Conservation (phyloP, 1,140 invertebrate species). For the Bursaphelenchus mucronatus region DNA sequence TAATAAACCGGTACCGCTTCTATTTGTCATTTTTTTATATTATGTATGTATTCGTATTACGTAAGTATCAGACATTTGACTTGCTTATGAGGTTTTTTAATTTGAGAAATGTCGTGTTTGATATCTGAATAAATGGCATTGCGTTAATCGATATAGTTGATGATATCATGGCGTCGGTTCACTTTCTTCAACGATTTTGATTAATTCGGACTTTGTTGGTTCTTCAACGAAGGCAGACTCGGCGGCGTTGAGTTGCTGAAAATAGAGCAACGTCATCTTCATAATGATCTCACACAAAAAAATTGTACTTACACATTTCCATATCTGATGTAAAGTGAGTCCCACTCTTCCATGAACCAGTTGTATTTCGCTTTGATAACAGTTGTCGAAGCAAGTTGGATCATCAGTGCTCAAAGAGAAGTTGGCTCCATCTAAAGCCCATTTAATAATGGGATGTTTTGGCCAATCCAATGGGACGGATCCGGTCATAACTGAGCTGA, state of each 20-base stretch:
- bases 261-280: neutral
- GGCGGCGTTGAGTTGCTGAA: conserved; percentile 66
- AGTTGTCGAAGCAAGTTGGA: conserved; percentile 65
- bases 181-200: conserved; percentile 32
- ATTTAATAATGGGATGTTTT: conserved; percentile 62
- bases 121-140: too few relatives aligned
- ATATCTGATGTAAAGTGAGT: conserved; percentile 64
- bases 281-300: neutral
- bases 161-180: too few relatives aligned
- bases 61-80: too few relatives aligned
- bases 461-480: conserved; percentile 60
- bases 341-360: conserved; percentile 63
- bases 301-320: conserved; percentile 60
- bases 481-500: conserved; percentile 67
- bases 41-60: too few relatives aligned
- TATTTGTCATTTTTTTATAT: too few relatives aligned
- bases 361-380: conserved; percentile 64
- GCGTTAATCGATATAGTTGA: too few relatives aligned
- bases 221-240: conserved; percentile 63
- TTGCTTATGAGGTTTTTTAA: too few relatives aligned
- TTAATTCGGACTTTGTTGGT: conserved; percentile 63
- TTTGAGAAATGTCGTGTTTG: too few relatives aligned
- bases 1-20: too few relatives aligned
- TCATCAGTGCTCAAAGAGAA: conserved; percentile 69
- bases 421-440: conserved; percentile 67